phyloP scores from a whole-genome alignment of 2,888 invertebrate genomes.

The Ophraella communa region DNA sequence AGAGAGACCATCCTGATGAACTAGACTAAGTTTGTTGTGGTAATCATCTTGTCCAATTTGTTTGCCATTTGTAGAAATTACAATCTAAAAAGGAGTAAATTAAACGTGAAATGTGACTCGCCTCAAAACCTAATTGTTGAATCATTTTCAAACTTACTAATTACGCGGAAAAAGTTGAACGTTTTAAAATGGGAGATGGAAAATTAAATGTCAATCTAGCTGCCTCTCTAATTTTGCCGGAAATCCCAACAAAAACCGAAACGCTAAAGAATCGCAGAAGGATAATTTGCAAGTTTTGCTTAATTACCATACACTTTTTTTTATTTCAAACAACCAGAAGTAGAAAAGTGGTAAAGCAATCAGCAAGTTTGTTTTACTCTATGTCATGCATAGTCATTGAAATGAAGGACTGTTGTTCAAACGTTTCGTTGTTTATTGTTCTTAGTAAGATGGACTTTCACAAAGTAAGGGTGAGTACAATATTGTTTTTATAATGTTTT shows the following conservation, averaged over 20 bases:
- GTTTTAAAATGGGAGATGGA: constrained; percentile 39
- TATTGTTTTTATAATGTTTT: too few relatives aligned
- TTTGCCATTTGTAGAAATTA: constrained; percentile 6
- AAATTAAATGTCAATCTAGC: constrained; percentile 44
- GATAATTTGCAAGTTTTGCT: constrained; percentile 36
- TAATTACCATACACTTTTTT: constrained; percentile 27
- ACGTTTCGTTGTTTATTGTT: too few relatives aligned
- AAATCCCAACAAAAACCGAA: constrained; percentile 30
- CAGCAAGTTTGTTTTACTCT: not conserved
- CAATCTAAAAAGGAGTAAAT: constrained; percentile 12
- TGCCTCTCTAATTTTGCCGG: constrained; percentile 33
- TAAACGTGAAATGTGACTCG: constrained; percentile 17
- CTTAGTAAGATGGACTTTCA: too few relatives aligned
- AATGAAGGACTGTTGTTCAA: too few relatives aligned
- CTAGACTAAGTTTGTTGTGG: too few relatives aligned
- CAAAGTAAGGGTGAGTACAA: too few relatives aligned
- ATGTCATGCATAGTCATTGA: too few relatives aligned
- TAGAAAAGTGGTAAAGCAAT: not conserved
- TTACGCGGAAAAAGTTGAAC: constrained; percentile 39
- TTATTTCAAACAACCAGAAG: not conserved
- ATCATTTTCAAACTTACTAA: constrained; percentile 35
- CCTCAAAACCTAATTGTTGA: constrained; percentile 24
- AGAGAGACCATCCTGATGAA: too few relatives aligned
- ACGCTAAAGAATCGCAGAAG: constrained; percentile 23
- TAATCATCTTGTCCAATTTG: too few relatives aligned